A percentile compares a stretch with the other conserved stretches of the same genome.
These are phyloP conservation scores for Mobula birostris DNA, from an alignment of 2,113 vertebrate species.

Conservation along the genomic window DNA sequence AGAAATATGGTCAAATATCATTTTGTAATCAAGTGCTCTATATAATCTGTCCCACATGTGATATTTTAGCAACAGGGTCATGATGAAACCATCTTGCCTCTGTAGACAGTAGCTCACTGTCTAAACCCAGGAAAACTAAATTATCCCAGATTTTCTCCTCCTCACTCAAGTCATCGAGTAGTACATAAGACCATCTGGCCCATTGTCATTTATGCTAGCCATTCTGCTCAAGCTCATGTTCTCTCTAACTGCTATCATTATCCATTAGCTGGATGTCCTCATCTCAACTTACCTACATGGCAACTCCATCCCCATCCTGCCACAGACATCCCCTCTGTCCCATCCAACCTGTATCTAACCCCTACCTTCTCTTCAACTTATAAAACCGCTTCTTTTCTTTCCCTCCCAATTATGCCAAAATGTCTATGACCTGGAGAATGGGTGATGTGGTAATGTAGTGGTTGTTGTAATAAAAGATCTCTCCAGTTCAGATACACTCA, in stretches of 20 bases:
- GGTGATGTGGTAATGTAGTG: too few relatives aligned
- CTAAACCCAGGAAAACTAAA: neutral
- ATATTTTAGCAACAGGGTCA: neutral
- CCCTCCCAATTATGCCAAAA: too few relatives aligned
- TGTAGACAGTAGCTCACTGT: neutral
- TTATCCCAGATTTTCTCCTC: neutral
- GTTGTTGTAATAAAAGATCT: neutral
- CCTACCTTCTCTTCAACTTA: too few relatives aligned
- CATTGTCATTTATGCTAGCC: neutral
- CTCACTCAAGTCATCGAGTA: neutral
- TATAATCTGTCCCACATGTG: conserved; percentile 22
- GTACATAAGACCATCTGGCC: neutral
- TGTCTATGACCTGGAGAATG: too few relatives aligned
- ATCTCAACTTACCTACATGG: too few relatives aligned
- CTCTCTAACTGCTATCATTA: too few relatives aligned
- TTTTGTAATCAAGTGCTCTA: neutral
- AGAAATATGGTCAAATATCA: conserved; percentile 13
- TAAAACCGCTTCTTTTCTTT: too few relatives aligned
- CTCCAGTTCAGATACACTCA: neutral
- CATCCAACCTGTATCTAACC: too few relatives aligned
- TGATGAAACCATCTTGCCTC: neutral
- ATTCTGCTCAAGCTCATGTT: too few relatives aligned
- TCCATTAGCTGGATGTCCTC: too few relatives aligned
- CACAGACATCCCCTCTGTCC: too few relatives aligned
- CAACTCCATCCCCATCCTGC: too few relatives aligned